A percentile compares a stretch with the other conserved stretches of the same genome.
Conservation (phyloP, 1,140 invertebrate species). For the Trachymyrmex cornetzi region DNA sequence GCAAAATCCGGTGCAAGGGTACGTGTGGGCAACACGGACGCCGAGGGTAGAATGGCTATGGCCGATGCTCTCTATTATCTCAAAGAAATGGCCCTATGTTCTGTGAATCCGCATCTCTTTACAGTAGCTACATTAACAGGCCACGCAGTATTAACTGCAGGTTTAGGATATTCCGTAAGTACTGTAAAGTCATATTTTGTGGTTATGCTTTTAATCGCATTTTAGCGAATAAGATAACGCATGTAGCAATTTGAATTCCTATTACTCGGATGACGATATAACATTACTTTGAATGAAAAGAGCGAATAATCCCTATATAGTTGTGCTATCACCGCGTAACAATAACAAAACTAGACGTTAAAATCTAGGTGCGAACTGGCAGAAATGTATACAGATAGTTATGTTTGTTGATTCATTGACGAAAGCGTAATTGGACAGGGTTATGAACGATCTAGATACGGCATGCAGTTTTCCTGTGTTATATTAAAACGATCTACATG, state of each 20-base stretch:
- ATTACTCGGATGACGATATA: neutral
- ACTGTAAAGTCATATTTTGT: neutral
- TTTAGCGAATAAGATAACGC: conserved; percentile 17
- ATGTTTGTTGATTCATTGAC: conserved; percentile 59
- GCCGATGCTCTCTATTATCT: conserved; percentile 95
- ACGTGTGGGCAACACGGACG: conserved; percentile 97
- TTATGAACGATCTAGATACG: conserved; percentile 30
- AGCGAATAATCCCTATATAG: neutral
- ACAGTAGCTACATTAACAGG: conserved; percentile 98
- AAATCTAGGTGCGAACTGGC: conserved; percentile 40
- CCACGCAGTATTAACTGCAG: conserved; percentile 93
- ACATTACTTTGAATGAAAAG: neutral
- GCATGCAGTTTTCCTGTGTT: neutral
- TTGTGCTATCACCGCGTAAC: neutral
- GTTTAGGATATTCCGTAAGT: conserved; percentile 92
- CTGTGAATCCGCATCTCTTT: conserved; percentile 94
- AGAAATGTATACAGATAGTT: conserved; percentile 12
- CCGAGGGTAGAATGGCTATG: conserved; percentile 98
- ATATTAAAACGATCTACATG: conserved; percentile 29
- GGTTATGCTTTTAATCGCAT: conserved; percentile 10
- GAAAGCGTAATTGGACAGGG: conserved; percentile 46
- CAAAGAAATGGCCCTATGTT: conserved; percentile 90
- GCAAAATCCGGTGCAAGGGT: conserved; percentile 94
- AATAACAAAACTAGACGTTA: conserved; percentile 17
- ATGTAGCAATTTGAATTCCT: neutral